Base-by-base conservation (phyloP, 2,888 invertebrate genomes). In the Eristalinus aeneus region DNA sequence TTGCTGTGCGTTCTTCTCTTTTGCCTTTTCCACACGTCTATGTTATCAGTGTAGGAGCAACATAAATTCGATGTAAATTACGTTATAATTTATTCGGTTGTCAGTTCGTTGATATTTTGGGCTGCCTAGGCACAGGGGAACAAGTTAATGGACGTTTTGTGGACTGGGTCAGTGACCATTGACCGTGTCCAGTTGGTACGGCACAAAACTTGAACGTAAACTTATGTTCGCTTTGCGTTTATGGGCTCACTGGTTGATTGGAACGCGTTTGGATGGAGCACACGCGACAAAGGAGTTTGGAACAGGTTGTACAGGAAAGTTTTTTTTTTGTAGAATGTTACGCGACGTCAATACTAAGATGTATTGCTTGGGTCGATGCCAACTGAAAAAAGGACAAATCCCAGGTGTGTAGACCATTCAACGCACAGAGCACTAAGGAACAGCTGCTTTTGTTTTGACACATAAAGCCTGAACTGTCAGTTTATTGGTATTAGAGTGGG, bases 121-220 rank as follows among this genome's bases (percentile, higher is more conserved):
- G 39, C 34, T 64, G 56, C 20, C 63, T 64, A 39, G 4, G n/a
- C 10, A 12, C 53, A 22, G 22, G 32, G 20, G 34, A 83, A 78
- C 73, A 61, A 34, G 72, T 74, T 83, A 53, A 10, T 2, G 10
- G 22, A 58, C 58, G 39, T 54, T 8, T n/a, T 10, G 34, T 64
- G 56, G 34, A 60, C 16, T 71, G 58, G 78, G 83, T 74, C 83
- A 71, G 53, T 78, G 83, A 78, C 77, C 82, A 83, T n/a, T 27
- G 32, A 32, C 60, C 27, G 27, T 27, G 27, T 27, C 27, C 27
- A 27, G 2, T 5, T 27, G 27, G 34, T 58, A 34, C 60, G n/a
- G 32, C 36, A n/a, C 11, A 68, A 8, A 60, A 67, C 72, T 64
- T 77, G 60, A 16, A 27, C 20, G 9, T 63, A 63, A 27, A 61